These are phyloP conservation scores for Rhea pennata DNA, from an alignment of 2,113 vertebrate genomes.

Conservation along the genomic window DNA sequence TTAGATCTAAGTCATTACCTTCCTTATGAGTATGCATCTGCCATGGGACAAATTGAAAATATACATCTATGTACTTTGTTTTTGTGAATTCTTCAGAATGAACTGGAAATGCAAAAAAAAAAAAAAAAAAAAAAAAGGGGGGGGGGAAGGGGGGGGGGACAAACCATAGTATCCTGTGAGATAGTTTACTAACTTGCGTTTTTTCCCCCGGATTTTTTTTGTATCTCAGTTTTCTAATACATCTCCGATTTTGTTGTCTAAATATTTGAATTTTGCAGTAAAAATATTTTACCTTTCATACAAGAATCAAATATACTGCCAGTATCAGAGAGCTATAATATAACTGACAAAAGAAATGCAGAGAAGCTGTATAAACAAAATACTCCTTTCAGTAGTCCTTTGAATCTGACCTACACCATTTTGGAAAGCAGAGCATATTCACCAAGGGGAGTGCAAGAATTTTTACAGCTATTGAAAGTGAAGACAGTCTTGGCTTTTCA, in stretches of 20 bases:
- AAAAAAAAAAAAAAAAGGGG: neutral
- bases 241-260: neutral
- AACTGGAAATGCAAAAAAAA: neutral
- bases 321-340: neutral
- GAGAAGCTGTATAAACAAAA: neutral
- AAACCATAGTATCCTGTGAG: neutral
- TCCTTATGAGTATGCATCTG: neutral
- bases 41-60: neutral
- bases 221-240: neutral
- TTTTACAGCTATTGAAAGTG: neutral
- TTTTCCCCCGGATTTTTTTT: neutral
- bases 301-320: neutral
- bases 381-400: neutral
- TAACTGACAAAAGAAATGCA: neutral
- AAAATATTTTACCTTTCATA: neutral
- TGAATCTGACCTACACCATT: neutral
- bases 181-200: neutral
- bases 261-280: neutral
- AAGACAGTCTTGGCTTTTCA: neutral
- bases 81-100: neutral
- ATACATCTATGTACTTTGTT: neutral
- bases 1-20: neutral
- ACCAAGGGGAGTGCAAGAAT: neutral
- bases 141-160: neutral
- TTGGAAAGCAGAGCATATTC: neutral